phyloP scores from a whole-genome alignment of 2,888 invertebrate species.

The Teinopalpus imperialis region DNA sequence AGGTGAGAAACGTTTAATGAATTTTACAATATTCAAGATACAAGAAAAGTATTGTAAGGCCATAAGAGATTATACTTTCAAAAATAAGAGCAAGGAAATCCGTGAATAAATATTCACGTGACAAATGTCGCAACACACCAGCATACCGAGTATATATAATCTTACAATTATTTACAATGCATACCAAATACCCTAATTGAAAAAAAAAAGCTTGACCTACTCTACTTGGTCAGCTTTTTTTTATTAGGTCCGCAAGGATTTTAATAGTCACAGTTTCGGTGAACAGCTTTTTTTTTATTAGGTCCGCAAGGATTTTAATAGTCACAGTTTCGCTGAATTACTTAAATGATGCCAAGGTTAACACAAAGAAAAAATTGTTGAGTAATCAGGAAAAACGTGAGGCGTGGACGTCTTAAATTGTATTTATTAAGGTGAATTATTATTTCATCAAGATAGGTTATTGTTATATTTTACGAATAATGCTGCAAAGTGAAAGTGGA shows the following conservation, averaged over 20 bases:
- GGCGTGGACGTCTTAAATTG: not conserved
- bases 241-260: not conserved
- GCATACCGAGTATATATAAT: too few species aligned
- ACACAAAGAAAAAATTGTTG: slow-evolving; percentile 29
- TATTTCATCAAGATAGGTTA: slow-evolving; percentile 10
- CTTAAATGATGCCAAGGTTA: slow-evolving; percentile 33
- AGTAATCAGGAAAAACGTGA: slow-evolving; percentile 6
- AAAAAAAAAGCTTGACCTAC: too few species aligned
- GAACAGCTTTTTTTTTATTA: slow-evolving; percentile 3
- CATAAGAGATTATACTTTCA: too few species aligned
- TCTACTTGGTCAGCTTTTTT: too few species aligned
- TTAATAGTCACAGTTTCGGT: not conserved
- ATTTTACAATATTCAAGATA: too few species aligned
- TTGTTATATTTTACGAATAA: slow-evolving; percentile 21
- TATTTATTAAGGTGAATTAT: not conserved
- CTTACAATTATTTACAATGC: too few species aligned
- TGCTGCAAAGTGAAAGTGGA: slow-evolving; percentile 21
- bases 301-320: not conserved
- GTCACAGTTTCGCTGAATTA: slow-evolving; percentile 10
- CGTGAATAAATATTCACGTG: too few species aligned
- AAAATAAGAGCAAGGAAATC: too few species aligned
- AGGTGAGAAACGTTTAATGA: too few species aligned
- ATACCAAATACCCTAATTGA: too few species aligned
- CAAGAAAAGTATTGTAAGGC: too few species aligned
- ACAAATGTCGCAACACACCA: too few species aligned